Evolutionary conservation across 1,140 invertebrate genomes (phyloP), one percentile per base, ranked within the genome.

Genomic region (Micrasema minimum): DNA sequence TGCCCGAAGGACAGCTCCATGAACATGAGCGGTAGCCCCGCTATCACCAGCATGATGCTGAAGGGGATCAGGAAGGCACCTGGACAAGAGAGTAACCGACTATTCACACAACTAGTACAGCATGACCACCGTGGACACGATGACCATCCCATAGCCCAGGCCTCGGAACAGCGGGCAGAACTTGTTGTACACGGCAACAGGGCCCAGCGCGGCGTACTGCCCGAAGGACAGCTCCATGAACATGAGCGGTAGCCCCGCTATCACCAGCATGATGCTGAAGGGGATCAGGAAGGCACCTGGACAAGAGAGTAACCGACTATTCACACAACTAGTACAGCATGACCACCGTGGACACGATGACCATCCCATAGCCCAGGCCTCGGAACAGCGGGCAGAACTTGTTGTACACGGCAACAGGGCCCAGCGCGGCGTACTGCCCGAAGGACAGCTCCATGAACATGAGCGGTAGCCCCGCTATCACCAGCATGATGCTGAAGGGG

Each of bases 361-460:
- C 90, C 92, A 94, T 94, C 69, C 91, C 92, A 73, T 92, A 92
- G 16, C 93, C 93, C 11, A 95, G 81, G 48, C 93, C 93, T 31
- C 86, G 84, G 75, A 90, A 87, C 10, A 91, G 82, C 1, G 90
- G 89, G 75, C 89, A 91, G 77, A 91, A 91, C 53, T 85, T 87
- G 70, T 90, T 88, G 80, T 90, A 91, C 35, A 89, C 88, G 12
- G 90, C 90, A 14, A 92, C 89, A 0, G 90, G 90, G 22, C 90
- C 90, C 53, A 91, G 82, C 12, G 89, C 90, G 9, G 90, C 90
- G 75, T 90, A 92, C 78, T 92, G 91, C 0, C 91, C 91, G 71
- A 92, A 87, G 0, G 90, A 90, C 9, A 92, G 79, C 77, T 96
- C 94, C 91, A 96, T 94, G 77, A 94, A 95, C 89, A 96, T 95